A percentile compares a stretch with the other conserved stretches of the same genome.
Evolutionary conservation across 1,140 invertebrate species (phyloP).

Genomic region (Anastatus disparis): DNA sequence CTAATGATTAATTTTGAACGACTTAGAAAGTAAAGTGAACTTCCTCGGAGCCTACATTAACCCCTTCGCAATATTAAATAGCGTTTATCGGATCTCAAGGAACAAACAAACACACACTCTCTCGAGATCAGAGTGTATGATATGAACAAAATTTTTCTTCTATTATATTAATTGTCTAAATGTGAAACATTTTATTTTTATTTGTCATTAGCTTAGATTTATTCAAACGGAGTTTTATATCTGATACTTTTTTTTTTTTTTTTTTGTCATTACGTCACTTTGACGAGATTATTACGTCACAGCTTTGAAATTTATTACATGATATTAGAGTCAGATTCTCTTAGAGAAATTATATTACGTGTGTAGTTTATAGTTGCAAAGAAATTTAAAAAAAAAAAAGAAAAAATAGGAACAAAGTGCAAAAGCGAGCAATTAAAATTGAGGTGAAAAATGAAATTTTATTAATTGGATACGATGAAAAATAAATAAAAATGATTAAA

Average conservation of each 20-base stretch:
- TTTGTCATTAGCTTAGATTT: conserved; percentile 40
- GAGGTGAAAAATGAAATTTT: not conserved
- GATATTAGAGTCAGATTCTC: conserved; percentile 13
- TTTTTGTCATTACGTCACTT: not conserved
- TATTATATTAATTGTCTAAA: conserved; percentile 38
- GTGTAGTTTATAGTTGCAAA: conserved; percentile 18
- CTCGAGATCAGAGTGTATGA: conserved; percentile 41
- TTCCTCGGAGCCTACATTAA: too few species aligned
- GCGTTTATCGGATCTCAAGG: conserved; percentile 23
- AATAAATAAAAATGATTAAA: too few species aligned
- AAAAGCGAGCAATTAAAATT: not conserved
- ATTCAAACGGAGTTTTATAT: conserved; percentile 5
- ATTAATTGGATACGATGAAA: not conserved
- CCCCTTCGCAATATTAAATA: conserved; percentile 21
- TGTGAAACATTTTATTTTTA: conserved; percentile 29
- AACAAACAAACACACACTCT: conserved; percentile 36
- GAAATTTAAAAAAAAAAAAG: too few species aligned
- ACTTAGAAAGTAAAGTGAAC: conserved; percentile 32
- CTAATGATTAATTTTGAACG: conserved; percentile 33
- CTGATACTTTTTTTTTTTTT: not conserved
- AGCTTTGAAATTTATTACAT: conserved; percentile 23
- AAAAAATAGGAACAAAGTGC: too few species aligned
- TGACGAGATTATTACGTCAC: not conserved
- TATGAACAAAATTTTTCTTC: conserved; percentile 37
- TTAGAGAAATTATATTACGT: conserved; percentile 26